phyloP scores from a whole-genome alignment of 1,140 invertebrate genomes.

The Dendrolimus punctatus region DNA sequence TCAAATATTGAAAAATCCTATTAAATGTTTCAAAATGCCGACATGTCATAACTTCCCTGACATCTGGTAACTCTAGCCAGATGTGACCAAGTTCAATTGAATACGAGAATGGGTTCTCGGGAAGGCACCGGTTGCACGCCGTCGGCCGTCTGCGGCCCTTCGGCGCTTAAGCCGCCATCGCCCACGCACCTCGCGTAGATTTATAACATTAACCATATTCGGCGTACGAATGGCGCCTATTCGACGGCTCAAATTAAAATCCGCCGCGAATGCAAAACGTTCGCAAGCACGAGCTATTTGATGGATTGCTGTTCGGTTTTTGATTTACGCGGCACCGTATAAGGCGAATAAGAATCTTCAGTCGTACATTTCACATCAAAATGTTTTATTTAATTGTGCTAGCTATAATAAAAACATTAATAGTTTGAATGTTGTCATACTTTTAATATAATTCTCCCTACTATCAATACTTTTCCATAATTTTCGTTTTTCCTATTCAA shows the following conservation, averaged over 20 bases:
- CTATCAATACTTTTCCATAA: no score
- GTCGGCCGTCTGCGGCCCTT: constrained; percentile 18
- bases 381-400: not conserved
- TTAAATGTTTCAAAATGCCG: no score
- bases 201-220: constrained; percentile 69
- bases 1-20: no score
- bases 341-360: constrained; percentile 23
- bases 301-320: constrained; percentile 43
- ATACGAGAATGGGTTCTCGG: constrained; percentile 32
- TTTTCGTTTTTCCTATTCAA: no score
- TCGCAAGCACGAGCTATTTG: constrained; percentile 32
- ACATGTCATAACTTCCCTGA: no score
- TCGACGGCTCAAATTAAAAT: constrained; percentile 67
- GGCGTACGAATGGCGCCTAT: constrained; percentile 64
- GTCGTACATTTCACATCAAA: constrained; percentile 7
- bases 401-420: no score
- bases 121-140: constrained; percentile 17
- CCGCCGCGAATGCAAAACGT: constrained; percentile 54
- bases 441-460: no score
- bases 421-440: no score
- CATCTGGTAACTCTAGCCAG: constrained; percentile 11
- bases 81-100: constrained; percentile 51
- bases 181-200: constrained; percentile 46
- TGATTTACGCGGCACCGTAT: constrained; percentile 45
- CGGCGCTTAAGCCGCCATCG: constrained; percentile 32